phyloP scores from a whole-genome alignment of 2,888 invertebrate species.

The Opisthograptis luteolata region DNA sequence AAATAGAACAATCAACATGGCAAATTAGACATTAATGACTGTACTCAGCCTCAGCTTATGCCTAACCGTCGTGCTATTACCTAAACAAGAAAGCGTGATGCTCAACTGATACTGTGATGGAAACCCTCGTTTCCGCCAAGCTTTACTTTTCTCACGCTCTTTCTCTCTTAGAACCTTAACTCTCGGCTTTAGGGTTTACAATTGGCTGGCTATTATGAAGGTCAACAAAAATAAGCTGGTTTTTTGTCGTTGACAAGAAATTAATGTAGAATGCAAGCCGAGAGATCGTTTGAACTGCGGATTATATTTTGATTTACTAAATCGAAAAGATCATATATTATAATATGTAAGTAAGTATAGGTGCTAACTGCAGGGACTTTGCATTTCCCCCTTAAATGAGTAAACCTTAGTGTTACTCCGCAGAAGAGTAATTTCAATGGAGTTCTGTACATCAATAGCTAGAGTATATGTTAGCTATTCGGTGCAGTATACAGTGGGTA shows the following conservation, averaged over 20 bases:
- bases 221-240: neutral
- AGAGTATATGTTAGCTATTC: no score
- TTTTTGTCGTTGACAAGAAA: conserved; percentile 15
- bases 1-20: conserved; percentile 31
- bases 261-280: no score
- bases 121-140: conserved; percentile 27
- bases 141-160: conserved; percentile 9
- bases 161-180: conserved; percentile 4
- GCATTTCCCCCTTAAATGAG: no score
- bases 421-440: no score
- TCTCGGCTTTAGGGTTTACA: conserved; percentile 1
- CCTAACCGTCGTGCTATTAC: conserved; percentile 34
- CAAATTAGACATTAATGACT: conserved; percentile 36
- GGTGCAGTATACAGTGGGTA: no score
- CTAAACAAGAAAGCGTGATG: conserved; percentile 42
- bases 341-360: no score
- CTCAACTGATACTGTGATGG: conserved; percentile 30
- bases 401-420: no score
- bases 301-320: no score
- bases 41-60: conserved; percentile 32
- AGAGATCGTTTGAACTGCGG: no score
- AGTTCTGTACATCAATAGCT: no score
- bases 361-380: no score
- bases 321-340: no score
- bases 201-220: neutral